Conservation (phyloP, 2,888 invertebrate species). For the Noctua janthina region DNA sequence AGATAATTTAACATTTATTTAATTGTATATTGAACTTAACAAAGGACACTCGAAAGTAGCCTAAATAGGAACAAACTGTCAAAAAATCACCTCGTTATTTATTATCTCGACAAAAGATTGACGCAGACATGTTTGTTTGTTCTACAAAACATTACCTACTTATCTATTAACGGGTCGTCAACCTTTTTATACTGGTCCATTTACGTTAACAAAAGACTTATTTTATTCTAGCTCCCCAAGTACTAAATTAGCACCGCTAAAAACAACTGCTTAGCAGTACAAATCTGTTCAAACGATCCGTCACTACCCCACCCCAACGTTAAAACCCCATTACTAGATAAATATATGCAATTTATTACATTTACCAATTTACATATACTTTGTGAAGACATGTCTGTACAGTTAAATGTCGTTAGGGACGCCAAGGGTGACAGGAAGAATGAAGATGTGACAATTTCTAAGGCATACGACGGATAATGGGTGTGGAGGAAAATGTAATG, state of each 20-base stretch:
- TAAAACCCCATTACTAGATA: conserved; percentile 86
- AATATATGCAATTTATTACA: conserved; percentile 90
- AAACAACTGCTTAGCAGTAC: conserved; percentile 66
- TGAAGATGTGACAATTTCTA: conserved; percentile 66
- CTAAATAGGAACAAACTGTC: neutral
- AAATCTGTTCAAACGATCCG: conserved; percentile 74
- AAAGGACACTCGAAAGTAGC: neutral
- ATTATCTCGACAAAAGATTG: neutral
- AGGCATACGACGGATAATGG: conserved; percentile 47
- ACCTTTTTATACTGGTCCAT: neutral
- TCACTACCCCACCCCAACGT: conserved; percentile 79
- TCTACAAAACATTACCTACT: neutral
- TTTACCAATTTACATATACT: conserved; percentile 90
- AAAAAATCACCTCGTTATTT: neutral
- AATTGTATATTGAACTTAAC: conserved; percentile 19
- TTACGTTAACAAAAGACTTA: neutral
- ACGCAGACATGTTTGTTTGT: neutral
- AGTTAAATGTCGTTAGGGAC: conserved; percentile 83
- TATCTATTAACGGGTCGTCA: neutral
- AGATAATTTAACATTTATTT: conserved; percentile 25
- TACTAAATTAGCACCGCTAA: conserved; percentile 64
- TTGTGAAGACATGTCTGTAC: conserved; percentile 82
- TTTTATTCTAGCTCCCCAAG: neutral
- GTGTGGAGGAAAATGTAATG: conserved; percentile 34
- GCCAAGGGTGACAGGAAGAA: conserved; percentile 66